Evolutionary conservation across 2,113 vertebrate genomes (phyloP), one percentile per base, ranked within the genome.

Genomic region (Sinocyclocheilus grahami): DNA sequence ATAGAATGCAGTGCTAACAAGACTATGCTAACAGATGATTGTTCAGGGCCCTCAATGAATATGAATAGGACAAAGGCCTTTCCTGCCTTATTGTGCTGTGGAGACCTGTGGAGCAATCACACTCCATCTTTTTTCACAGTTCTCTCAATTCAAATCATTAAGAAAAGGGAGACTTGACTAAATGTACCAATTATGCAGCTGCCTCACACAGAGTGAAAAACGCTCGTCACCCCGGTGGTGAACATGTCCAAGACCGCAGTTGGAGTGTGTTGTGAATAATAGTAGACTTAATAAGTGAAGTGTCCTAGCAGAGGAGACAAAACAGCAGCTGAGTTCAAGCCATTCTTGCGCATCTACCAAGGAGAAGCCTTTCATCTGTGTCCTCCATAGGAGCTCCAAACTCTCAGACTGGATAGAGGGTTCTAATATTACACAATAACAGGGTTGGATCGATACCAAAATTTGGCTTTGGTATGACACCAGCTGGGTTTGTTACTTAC

Each of bases 151-250:
- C 74, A 86, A 79, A 60, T 86, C 71, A 48, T 85, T 67, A 86
- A 87, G 80, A 87, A 88, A 87, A 74, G 71, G 82, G 60, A 82
- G 82, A 83, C 74, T 78, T 87, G 80, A 85, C 81, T 81, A 90
- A 89, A 87, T 83, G 83, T 75, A 86, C 84, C 89, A 90, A 88
- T 90, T 89, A 86, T 81, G 81, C 89, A 88, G 89, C 90, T 89
- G 84, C 87, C 82, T 82, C 78, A 82, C 76, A 83, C 83, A 86
- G 69, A 72, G 75, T 76, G 60, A 80, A 86, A 84, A 87, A 74
- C 33, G 62, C 60, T 77, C 75, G 42, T 87, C 82, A 78, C 69
- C 75, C 83, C 67, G 55, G 84, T 37, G 30, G 46, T 39, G 71
- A 78, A 82, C 84, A 55, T 42, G 27, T 65, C 55, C 76, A 74